These are phyloP conservation scores for Penaeus chinensis DNA, from an alignment of 1,140 invertebrate genomes.

Conservation along the genomic window DNA sequence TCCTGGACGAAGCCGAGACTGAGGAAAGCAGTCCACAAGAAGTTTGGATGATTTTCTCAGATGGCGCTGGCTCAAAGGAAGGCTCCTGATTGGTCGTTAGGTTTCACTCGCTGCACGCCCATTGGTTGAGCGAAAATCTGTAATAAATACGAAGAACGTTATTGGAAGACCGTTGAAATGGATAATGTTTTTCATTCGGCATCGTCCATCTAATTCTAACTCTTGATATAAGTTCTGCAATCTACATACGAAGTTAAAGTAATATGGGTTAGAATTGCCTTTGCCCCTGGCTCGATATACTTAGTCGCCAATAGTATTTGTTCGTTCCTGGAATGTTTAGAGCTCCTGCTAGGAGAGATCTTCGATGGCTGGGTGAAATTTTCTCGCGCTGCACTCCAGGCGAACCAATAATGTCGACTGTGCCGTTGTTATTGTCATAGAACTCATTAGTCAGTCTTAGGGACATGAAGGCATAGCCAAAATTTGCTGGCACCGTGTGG, in stretches of 20 bases:
- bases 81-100: constrained; percentile 58
- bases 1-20: constrained; percentile 38
- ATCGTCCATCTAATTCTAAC: constrained; percentile 63
- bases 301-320: constrained; percentile 43
- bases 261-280: constrained; percentile 61
- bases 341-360: constrained; percentile 41
- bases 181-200: constrained; percentile 62
- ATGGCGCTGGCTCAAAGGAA: constrained; percentile 62
- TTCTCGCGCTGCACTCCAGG: constrained; percentile 22
- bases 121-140: constrained; percentile 62
- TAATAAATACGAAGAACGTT: constrained; percentile 63
- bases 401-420: constrained; percentile 41
- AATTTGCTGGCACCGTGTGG: constrained; percentile 22
- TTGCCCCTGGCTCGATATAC: constrained; percentile 51
- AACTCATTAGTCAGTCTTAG: constrained; percentile 54
- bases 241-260: constrained; percentile 63
- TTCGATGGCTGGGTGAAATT: constrained; percentile 33
- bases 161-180: constrained; percentile 63
- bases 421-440: constrained; percentile 42
- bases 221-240: constrained; percentile 62
- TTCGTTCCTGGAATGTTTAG: constrained; percentile 11
- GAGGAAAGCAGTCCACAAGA: constrained; percentile 61
- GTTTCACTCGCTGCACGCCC: constrained; percentile 55
- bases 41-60: constrained; percentile 63
- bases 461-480: constrained; percentile 17